A percentile compares a stretch with the other conserved stretches of the same genome.
phyloP scores from a whole-genome alignment of 2,888 invertebrate genomes.

The Platycheirus rosarum region DNA sequence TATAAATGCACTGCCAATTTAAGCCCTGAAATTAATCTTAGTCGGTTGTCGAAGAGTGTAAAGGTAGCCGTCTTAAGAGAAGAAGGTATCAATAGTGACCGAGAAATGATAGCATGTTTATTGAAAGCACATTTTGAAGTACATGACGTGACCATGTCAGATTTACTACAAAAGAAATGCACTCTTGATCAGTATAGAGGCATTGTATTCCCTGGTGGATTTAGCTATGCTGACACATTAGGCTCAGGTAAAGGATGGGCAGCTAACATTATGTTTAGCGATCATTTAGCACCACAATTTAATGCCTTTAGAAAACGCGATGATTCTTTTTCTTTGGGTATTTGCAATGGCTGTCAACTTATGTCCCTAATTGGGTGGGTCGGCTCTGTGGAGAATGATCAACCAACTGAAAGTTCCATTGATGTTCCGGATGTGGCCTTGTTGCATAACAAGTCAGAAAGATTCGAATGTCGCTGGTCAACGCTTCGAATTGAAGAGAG shows the following conservation, averaged over 20 bases:
- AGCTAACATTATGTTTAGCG: constrained; percentile 92
- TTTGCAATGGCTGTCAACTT: constrained; percentile 99
- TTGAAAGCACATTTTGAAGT: constrained; percentile 94
- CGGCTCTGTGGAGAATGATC: constrained; percentile 83
- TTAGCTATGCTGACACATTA: constrained; percentile 98
- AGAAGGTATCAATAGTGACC: constrained; percentile 96
- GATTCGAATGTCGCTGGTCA: constrained; percentile 91
- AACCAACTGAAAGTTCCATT: constrained; percentile 64
- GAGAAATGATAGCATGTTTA: constrained; percentile 97
- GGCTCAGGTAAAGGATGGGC: constrained; percentile 99
- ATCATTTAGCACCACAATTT: constrained; percentile 89
- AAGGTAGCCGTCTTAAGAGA: constrained; percentile 96
- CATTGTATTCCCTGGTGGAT: constrained; percentile 97
- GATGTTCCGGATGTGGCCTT: constrained; percentile 87
- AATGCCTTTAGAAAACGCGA: constrained; percentile 87
- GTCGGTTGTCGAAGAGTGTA: constrained; percentile 82
- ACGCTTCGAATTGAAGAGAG: constrained; percentile 88
- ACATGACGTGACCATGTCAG: constrained; percentile 97
- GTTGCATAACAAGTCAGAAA: constrained; percentile 93
- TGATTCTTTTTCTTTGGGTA: constrained; percentile 97
- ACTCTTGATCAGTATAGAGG: constrained; percentile 92
- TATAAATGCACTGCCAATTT: constrained; percentile 90
- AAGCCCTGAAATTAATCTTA: constrained; percentile 83
- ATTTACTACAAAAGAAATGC: constrained; percentile 88
- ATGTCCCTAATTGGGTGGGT: constrained; percentile 97